Evolutionary conservation across 2,797 vertebrate species (phyloP).

Genomic region (Potorous gilbertii): DNA sequence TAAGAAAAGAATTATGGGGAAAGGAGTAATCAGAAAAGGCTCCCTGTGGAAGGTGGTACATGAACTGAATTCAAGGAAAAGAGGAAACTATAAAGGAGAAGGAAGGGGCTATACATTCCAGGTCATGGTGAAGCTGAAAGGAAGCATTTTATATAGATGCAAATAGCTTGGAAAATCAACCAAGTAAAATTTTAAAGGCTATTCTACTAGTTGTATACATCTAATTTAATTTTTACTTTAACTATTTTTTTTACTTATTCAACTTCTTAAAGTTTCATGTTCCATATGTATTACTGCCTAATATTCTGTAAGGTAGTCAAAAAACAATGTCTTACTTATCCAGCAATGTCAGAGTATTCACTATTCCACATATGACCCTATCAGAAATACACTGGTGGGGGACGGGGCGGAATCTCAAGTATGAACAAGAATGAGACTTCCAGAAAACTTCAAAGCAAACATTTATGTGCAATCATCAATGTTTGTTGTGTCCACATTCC

Average conservation of each 20-base stretch:
- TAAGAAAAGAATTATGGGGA: background rate
- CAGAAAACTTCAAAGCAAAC: background rate
- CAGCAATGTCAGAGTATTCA: constrained; percentile 24
- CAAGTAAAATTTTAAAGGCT: background rate
- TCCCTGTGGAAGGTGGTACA: background rate
- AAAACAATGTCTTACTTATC: constrained; percentile 20
- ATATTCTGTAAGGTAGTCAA: background rate
- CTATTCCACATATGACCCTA: too few relatives aligned
- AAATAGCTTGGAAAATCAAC: background rate
- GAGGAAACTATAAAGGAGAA: background rate
- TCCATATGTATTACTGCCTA: background rate
- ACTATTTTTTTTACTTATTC: background rate
- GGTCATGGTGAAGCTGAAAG: background rate
- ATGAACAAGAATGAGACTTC: background rate
- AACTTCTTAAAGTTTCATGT: background rate
- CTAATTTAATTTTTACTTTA: background rate
- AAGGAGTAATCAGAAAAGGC: background rate
- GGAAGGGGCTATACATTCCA: background rate
- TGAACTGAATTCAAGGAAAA: background rate
- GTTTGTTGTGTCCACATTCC: background rate
- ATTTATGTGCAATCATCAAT: background rate
- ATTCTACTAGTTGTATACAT: background rate
- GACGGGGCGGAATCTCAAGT: background rate
- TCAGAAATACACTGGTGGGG: background rate
- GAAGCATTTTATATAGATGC: background rate